These are phyloP conservation scores for Sepioteuthis lessoniana DNA, from an alignment of 2,888 invertebrate genomes.

Conservation along the genomic window DNA sequence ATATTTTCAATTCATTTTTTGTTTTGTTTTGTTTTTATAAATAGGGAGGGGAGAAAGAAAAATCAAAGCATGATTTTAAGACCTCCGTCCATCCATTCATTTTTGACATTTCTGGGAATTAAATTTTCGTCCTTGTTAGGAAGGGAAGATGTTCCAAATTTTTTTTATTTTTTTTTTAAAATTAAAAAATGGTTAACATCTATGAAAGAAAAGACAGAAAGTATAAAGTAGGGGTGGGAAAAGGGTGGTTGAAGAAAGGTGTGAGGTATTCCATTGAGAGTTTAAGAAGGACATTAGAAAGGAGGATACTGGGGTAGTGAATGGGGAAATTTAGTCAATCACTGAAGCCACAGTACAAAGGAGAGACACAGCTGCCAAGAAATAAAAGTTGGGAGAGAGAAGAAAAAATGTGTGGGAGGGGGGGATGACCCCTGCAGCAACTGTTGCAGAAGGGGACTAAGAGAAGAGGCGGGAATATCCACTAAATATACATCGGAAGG, in stretches of 20 bases:
- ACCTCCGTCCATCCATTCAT: not conserved
- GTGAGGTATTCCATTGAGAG: too few relatives aligned
- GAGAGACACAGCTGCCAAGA: slow-evolving; percentile 42
- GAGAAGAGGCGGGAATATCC: not conserved
- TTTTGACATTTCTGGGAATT: not conserved
- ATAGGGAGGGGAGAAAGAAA: not conserved
- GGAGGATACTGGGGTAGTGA: not conserved
- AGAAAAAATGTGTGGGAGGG: not conserved
- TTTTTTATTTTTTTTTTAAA: too few relatives aligned
- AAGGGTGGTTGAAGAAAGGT: not conserved
- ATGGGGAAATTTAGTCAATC: not conserved
- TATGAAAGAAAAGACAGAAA: not conserved
- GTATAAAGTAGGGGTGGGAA: not conserved
- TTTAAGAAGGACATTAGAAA: not conserved
- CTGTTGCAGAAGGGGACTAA: not conserved
- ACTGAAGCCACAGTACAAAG: slow-evolving; percentile 12
- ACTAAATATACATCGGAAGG: slow-evolving; percentile 47
- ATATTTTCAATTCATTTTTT: too few relatives aligned
- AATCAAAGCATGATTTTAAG: not conserved
- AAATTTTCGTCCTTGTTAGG: not conserved
- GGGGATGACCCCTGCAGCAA: not conserved
- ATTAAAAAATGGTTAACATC: not conserved
- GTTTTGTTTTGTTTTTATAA: not conserved
- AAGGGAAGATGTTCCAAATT: slow-evolving; percentile 15
- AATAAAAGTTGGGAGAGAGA: not conserved